phyloP scores from a whole-genome alignment of 2,888 invertebrate genomes.

The Hedya salicella region DNA sequence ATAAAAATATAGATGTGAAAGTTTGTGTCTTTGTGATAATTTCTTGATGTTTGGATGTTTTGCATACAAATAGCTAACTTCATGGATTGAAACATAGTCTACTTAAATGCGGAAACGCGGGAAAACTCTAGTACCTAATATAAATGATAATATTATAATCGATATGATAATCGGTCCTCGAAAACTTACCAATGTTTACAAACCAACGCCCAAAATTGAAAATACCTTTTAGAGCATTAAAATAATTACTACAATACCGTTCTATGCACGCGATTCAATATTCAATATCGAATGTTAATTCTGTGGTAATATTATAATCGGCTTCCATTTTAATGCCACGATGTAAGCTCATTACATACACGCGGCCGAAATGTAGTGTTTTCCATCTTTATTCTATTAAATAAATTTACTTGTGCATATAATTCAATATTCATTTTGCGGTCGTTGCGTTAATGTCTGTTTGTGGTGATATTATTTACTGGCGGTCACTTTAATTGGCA shows the following conservation, averaged over 20 bases:
- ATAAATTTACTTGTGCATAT: slow-evolving; percentile 1
- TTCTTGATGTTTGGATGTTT: no score
- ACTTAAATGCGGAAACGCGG: no score
- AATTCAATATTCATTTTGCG: slow-evolving; percentile 46
- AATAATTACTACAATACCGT: slow-evolving; percentile 4
- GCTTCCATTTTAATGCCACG: slow-evolving; percentile 56
- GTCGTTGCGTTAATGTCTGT: slow-evolving; percentile 43
- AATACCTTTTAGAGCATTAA: slow-evolving; percentile 3
- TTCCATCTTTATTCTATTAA: slow-evolving; percentile 53
- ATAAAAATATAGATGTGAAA: no score
- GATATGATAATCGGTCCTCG: not conserved
- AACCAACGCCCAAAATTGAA: slow-evolving; percentile 1
- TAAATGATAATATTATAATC: no score
- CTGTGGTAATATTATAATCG: slow-evolving; percentile 57
- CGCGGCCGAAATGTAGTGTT: slow-evolving; percentile 56
- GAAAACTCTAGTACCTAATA: no score
- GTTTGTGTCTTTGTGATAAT: no score
- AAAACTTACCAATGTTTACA: not conserved
- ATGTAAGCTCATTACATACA: slow-evolving; percentile 64
- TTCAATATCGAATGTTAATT: slow-evolving; percentile 55
- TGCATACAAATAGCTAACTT: no score
- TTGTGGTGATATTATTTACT: slow-evolving; percentile 25
- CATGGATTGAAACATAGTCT: no score
- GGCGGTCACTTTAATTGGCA: slow-evolving; percentile 28
- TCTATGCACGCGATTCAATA: slow-evolving; percentile 19